Base-by-base conservation (phyloP, 2,888 invertebrate genomes). In the Drosophila phalerata region DNA sequence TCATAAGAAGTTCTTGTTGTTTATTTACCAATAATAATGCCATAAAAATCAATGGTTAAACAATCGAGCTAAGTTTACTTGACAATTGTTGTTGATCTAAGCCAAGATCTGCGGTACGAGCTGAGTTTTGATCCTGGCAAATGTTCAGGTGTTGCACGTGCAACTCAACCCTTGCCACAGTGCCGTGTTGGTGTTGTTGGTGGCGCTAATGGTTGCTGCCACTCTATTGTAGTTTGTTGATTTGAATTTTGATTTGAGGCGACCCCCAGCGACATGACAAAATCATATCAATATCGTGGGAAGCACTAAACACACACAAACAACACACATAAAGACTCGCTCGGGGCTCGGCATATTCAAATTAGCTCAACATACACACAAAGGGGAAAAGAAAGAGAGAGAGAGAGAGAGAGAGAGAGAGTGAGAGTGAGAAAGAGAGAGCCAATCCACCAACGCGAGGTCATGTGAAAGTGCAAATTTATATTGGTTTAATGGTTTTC, bases 391-490 rank as follows among this genome's bases (percentile, higher is more conserved):
- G 3, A 76, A 85, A 60, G 32, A 10, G 25, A 49, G 25, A 32
- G 13, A 37, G 3, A 10, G 19, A 55, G 43, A 10, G 34, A 30
- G 11, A 40, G 15, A 40, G 11, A 11, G 25, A 38, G 8, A 53
- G 17, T 11, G 11, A n/a, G 9, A 79, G 85, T 62, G 10, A 28
- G 8, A 13, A 25, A 3, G 32, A 25, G 22, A 32, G 34, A 10
- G 45, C 25, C 19, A 32, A n/a, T 55, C 49, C 48, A 37, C 38
- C 67, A 28, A 62, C 47, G 49, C 68, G 79, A 74, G 88, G 88
- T 89, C 89, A 89, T 89, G 85, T 81, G 89, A 85, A 85, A 89
- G 89, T 89, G 85, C 88, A 85, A 87, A 87, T 87, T 87, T 86
- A 76, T 79, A 89, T 85, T 89, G 73, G 85, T 69, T 71, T 87